Conservation (phyloP, 2,113 vertebrate species). For the Uria aalge region DNA sequence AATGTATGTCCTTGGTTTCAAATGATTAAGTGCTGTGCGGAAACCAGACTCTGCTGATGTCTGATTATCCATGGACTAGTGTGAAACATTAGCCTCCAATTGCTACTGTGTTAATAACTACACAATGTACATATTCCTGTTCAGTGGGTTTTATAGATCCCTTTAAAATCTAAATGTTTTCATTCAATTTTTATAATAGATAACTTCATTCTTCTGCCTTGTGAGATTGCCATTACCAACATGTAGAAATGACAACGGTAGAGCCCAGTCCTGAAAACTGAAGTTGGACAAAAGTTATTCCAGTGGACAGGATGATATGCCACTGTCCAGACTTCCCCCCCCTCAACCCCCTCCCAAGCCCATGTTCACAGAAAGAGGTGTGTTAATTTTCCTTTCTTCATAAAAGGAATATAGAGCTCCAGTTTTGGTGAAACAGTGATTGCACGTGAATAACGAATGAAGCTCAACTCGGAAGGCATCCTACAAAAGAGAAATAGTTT, state of each 20-base stretch:
- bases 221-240: neutral
- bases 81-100: neutral
- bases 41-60: neutral
- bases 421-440: neutral
- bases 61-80: slow-evolving; percentile 6
- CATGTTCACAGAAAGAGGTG: neutral
- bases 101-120: slow-evolving; percentile 12
- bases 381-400: neutral
- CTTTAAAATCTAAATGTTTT: slow-evolving; percentile 35
- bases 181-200: neutral
- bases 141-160: slow-evolving; percentile 29
- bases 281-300: neutral
- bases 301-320: neutral
- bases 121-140: slow-evolving; percentile 2
- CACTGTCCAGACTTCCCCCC: neutral
- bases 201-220: neutral
- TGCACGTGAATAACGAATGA: neutral
- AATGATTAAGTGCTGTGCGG: neutral
- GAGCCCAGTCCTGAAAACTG: neutral
- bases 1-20: neutral
- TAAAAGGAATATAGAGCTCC: neutral
- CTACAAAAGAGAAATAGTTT: neutral
- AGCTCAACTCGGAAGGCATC: neutral
- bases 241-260: neutral
- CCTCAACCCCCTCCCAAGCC: too few species aligned